Evolutionary conservation across 2,113 vertebrate genomes (phyloP), one percentile per base, ranked within the genome.

Genomic region (Canis aureus): DNA sequence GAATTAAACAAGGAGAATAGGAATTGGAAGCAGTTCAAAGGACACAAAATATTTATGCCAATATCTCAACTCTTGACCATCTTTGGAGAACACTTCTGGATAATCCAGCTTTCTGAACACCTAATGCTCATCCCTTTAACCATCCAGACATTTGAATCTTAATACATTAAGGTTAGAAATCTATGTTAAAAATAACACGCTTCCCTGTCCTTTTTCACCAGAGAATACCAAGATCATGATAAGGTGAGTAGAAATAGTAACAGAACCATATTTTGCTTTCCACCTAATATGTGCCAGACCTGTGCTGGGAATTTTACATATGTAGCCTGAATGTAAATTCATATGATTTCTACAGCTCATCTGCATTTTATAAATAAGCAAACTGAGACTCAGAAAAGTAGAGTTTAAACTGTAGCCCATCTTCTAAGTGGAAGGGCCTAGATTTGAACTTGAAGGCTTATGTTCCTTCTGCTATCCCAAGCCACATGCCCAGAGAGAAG

Each of bases 101-200:
- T 90, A 93, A 82, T 57, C 49, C n/a, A 55, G 25, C 3, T 11
- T 88, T 89, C 38, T 53, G 55, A 95, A 69, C 64, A 85, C 20
- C 51, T 60, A 69, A 51, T 64, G 38, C 27, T 57, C 32, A 78
- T 74, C 29, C 20, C 19, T 60, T 51, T 91, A 90, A 74, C 53
- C 62, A 91, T 27, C 35, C n/a, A 57, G 62, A 25, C 3, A 91
- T 73, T 83, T 66, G 76, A 71, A 69, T 83, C n/a, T 83, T 49
- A 83, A 29, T 29, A 62, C 32, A 66, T 25, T 25, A 82, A 89
- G 69, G 35, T 32, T 83, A 82, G 94, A 97, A 84, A 22, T 22
- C 15, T 85, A 49, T 93, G 96, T 91, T 80, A 17, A 76, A 91
- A 88, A 89, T 29, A 71, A 53, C 51, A 86, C n/a, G 62, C 5